phyloP scores from a whole-genome alignment of 2,797 vertebrate genomes.

The Arnoldichthys spilopterus region DNA sequence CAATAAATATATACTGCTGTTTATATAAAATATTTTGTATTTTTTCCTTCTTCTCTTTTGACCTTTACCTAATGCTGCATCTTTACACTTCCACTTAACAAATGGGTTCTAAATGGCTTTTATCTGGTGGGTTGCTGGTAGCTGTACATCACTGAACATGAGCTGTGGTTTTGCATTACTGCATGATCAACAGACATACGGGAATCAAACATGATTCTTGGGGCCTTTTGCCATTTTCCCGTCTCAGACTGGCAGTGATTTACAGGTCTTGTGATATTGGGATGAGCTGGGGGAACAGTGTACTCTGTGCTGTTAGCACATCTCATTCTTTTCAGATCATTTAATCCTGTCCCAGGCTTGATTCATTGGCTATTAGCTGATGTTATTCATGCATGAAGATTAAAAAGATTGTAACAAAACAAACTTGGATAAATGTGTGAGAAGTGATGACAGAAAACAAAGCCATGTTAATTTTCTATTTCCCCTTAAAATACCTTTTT shows the following conservation, averaged over 20 bases:
- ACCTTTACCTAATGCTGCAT: no score
- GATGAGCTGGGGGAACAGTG: not conserved
- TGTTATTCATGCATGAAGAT: not conserved
- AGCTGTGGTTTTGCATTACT: not conserved
- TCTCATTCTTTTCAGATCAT: slow-evolving; percentile 3
- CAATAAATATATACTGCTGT: slow-evolving; percentile 62
- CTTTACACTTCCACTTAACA: not conserved
- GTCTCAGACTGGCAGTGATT: not conserved
- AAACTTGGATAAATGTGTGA: not conserved
- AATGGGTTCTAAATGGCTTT: not conserved
- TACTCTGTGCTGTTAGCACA: not conserved
- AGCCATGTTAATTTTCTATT: not conserved
- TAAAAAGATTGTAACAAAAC: not conserved
- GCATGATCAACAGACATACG: not conserved
- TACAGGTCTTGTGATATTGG: not conserved
- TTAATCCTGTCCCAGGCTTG: not conserved
- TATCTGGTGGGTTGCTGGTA: not conserved
- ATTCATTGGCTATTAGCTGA: not conserved
- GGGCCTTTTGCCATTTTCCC: not conserved
- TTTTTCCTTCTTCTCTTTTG: slow-evolving; percentile 49
- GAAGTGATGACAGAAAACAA: not conserved
- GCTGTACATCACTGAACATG: not conserved
- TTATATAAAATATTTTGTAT: slow-evolving; percentile 62
- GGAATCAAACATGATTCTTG: not conserved
- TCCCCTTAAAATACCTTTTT: not conserved